These are phyloP conservation scores for Drosophila ezoana DNA, from an alignment of 2,888 invertebrate genomes.

Conservation along the genomic window DNA sequence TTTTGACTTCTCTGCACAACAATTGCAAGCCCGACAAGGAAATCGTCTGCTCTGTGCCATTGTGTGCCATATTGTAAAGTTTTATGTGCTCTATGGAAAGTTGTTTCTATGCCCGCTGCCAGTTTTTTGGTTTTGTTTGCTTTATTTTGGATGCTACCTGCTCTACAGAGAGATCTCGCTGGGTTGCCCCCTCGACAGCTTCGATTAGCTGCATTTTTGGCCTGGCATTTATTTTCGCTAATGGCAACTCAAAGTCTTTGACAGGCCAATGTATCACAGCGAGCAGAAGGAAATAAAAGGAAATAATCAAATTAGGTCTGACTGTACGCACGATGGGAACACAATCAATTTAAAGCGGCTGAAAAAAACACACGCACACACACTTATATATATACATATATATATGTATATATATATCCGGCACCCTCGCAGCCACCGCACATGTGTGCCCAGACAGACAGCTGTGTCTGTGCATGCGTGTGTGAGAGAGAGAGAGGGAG, in stretches of 20 bases:
- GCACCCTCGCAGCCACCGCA: slow-evolving; percentile 33
- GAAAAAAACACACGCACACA: neutral
- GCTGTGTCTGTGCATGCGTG: slow-evolving; percentile 24
- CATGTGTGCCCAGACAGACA: slow-evolving; percentile 24
- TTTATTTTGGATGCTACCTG: slow-evolving; percentile 34
- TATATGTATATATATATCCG: slow-evolving; percentile 1
- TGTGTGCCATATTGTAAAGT: slow-evolving; percentile 42
- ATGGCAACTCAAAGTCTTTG: slow-evolving; percentile 34
- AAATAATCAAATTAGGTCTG: slow-evolving; percentile 57
- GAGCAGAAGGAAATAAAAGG: slow-evolving; percentile 19
- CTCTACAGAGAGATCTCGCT: slow-evolving; percentile 2
- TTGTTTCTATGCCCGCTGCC: slow-evolving; percentile 6
- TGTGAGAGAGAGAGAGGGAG: neutral
- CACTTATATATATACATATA: neutral
- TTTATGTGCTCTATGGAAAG: slow-evolving; percentile 30
- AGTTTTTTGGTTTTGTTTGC: slow-evolving; percentile 14
- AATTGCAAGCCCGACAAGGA: slow-evolving; percentile 34
- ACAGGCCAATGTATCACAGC: slow-evolving; percentile 53
- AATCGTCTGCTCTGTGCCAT: slow-evolving; percentile 43
- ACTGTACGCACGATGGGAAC: slow-evolving; percentile 51
- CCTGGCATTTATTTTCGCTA: slow-evolving; percentile 30
- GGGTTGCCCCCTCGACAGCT: neutral
- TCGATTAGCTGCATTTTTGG: slow-evolving; percentile 15
- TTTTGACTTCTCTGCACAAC: slow-evolving; percentile 36
- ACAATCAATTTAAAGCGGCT: slow-evolving; percentile 26